Conservation (phyloP, 2,113 vertebrate genomes). For the Eurystomus gularis region DNA sequence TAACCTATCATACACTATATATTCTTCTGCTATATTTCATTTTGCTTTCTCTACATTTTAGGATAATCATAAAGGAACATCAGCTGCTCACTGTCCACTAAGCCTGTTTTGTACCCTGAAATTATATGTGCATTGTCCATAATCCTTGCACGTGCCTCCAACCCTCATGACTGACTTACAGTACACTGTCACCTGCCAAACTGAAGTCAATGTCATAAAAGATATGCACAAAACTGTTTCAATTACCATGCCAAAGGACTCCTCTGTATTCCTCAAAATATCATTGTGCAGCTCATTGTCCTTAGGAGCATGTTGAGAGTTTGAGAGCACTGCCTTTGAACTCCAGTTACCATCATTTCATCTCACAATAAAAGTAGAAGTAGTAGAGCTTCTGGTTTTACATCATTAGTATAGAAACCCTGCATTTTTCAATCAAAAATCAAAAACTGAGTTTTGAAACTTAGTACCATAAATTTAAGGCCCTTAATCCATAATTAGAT, state of each 20-base stretch:
- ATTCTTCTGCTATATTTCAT: neutral
- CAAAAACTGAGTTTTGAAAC: neutral
- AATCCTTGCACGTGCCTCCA: neutral
- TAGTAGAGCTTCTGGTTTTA: neutral
- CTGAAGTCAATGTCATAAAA: neutral
- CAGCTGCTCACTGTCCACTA: neutral
- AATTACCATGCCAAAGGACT: neutral
- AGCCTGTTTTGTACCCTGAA: neutral
- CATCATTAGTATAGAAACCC: neutral
- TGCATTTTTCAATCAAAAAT: neutral
- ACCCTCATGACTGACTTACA: neutral
- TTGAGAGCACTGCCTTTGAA: neutral
- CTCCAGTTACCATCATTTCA: neutral
- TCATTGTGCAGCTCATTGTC: neutral
- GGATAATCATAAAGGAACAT: neutral
- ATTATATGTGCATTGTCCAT: neutral
- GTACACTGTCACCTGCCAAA: neutral
- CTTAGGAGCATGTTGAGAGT: neutral
- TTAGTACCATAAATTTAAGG: neutral
- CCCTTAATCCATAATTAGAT: neutral
- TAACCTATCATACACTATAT: neutral
- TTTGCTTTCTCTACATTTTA: constrained; percentile 4
- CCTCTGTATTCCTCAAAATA: neutral
- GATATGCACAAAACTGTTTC: neutral
- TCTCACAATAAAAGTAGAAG: neutral